Evolutionary conservation across 2,797 vertebrate species (phyloP).

Genomic region (Eulemur mongoz): DNA sequence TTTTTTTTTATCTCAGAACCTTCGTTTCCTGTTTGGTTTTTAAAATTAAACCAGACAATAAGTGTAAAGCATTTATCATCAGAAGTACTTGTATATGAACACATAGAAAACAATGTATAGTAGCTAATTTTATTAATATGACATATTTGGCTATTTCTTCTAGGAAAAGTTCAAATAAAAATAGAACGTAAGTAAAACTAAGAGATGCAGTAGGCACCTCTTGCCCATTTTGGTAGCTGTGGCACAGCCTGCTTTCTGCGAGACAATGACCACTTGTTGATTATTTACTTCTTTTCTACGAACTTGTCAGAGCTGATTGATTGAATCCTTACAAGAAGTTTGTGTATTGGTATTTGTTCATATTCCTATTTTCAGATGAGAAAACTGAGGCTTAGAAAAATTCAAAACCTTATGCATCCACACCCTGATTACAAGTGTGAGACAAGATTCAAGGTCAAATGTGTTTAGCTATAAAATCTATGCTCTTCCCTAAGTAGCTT

Average conservation of each 20-base stretch:
- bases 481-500: background rate
- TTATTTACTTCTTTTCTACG: background rate
- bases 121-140: background rate
- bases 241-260: background rate
- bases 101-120: background rate
- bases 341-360: background rate
- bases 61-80: background rate
- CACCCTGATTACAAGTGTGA: background rate
- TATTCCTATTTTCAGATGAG: background rate
- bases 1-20: background rate
- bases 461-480: background rate
- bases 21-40: background rate
- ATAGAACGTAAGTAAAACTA: background rate
- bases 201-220: background rate
- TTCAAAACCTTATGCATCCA: background rate
- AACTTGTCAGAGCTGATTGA: background rate
- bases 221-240: background rate
- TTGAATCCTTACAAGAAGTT: background rate
- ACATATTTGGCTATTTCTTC: background rate
- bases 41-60: background rate
- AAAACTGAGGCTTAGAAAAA: slow-evolving; percentile 7
- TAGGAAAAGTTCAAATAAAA: background rate
- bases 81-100: background rate
- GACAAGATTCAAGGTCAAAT: background rate
- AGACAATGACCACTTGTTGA: background rate